Conservation (phyloP, 1,140 invertebrate species). For the Orchesella cincta region DNA sequence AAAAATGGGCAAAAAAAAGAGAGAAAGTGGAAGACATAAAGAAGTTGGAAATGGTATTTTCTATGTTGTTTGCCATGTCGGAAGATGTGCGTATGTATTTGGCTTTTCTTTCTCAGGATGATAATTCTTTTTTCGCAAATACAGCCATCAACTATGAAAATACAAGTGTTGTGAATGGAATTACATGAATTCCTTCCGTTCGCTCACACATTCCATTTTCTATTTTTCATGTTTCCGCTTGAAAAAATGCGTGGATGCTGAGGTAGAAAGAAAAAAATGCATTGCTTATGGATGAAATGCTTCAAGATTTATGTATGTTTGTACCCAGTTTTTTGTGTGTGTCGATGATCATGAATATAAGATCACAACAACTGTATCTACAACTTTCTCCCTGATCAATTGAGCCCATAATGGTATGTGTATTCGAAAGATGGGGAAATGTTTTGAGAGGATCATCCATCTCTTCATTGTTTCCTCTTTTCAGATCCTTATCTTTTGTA, state of each 20-base stretch:
- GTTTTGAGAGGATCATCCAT: not conserved
- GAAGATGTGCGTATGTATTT: not conserved
- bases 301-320: no score
- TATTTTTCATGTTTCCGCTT: not conserved
- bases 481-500: not conserved
- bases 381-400: not conserved
- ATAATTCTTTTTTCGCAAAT: not conserved
- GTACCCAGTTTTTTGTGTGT: no score
- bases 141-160: not conserved
- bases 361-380: not conserved
- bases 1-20: not conserved
- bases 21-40: not conserved
- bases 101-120: not conserved
- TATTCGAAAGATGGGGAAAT: not conserved
- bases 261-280: not conserved
- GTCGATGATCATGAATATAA: not conserved
- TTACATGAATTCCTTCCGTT: conserved; percentile 1
- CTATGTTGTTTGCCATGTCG: not conserved
- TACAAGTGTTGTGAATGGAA: conserved; percentile 16
- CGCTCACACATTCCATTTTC: conserved; percentile 11
- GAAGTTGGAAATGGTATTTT: not conserved
- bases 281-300: no score
- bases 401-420: not conserved
- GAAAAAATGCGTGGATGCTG: not conserved
- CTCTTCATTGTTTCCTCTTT: not conserved